Base-by-base conservation (phyloP, 2,113 vertebrate genomes). In the Ceuthmochares aereus region DNA sequence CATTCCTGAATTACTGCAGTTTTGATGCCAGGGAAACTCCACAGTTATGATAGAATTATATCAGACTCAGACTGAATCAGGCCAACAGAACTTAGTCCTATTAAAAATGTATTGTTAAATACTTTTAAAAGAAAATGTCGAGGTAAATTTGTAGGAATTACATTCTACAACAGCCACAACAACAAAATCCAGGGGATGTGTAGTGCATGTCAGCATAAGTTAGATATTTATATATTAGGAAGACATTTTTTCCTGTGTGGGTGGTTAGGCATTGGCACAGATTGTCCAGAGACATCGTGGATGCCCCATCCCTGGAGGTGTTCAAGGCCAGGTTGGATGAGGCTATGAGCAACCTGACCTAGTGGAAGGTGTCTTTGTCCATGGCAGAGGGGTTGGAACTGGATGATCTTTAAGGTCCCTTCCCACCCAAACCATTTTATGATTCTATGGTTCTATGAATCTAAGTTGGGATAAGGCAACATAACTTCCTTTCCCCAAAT, bases 1-100 rank as follows among this genome's bases (percentile, higher is more conserved):
- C 81, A 89, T 92, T 86, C 60, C 79, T 80, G 75, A 94, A 93
- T 87, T 90, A 26, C 52, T 77, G 29, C 25, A 78, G 10, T 81
- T 92, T 84, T 32, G 3, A 82, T 58, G 90, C 90, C 95, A 96
- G 93, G 95, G 96, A 94, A 97, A 96, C 82, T 93, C 94, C 95
- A 66, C 10, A 54, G 62, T 66, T 88, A 87, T 91, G 36, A 32
- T 51, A 84, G 64, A 75, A 37, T 90, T 91, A 58, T 45, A 84
- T 63, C 43, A 93, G 79, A 58, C 22, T 73, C 23, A 49, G 66
- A 22, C 22, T 87, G n/a, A 60, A 73, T 37, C 6, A 37, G 70
- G 83, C 55, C 27, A 45, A 42, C 26, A 67, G 29, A 86, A 76
- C 17, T 56, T 58, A 29, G 30, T 64, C 30, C 77, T 87, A 25